Conservation (phyloP, 2,113 vertebrate genomes). For the Parus major region DNA sequence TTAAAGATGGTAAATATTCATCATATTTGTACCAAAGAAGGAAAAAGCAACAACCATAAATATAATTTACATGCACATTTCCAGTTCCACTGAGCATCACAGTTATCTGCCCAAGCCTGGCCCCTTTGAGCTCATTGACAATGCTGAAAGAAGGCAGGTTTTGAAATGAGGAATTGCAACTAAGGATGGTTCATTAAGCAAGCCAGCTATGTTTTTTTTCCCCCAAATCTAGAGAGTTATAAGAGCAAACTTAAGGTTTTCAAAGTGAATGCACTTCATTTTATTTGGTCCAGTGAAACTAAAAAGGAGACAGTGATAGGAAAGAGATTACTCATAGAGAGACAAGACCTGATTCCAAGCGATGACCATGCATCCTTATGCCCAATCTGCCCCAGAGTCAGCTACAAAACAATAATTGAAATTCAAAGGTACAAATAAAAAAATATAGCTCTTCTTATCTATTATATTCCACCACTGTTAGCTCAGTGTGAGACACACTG, state of each 20-base stretch:
- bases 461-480: background rate
- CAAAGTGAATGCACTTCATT: background rate
- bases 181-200: background rate
- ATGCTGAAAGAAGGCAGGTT: background rate
- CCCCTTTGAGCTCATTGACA: background rate
- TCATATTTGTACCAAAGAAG: background rate
- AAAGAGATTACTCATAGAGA: background rate
- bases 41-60: background rate
- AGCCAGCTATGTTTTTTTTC: background rate
- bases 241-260: background rate
- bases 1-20: background rate
- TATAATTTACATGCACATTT: background rate
- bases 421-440: background rate
- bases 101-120: background rate
- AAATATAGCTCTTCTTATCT: background rate
- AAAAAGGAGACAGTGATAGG: background rate
- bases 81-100: background rate
- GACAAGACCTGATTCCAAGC: background rate
- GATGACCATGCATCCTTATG: rapidly evolving
- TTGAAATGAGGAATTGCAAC: background rate
- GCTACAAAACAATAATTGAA: background rate
- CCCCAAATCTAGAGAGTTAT: background rate
- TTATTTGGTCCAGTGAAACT: background rate
- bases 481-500: background rate
- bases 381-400: background rate